phyloP scores from a whole-genome alignment of 2,888 invertebrate genomes.

The Imbricaverruca yamaguchii region DNA sequence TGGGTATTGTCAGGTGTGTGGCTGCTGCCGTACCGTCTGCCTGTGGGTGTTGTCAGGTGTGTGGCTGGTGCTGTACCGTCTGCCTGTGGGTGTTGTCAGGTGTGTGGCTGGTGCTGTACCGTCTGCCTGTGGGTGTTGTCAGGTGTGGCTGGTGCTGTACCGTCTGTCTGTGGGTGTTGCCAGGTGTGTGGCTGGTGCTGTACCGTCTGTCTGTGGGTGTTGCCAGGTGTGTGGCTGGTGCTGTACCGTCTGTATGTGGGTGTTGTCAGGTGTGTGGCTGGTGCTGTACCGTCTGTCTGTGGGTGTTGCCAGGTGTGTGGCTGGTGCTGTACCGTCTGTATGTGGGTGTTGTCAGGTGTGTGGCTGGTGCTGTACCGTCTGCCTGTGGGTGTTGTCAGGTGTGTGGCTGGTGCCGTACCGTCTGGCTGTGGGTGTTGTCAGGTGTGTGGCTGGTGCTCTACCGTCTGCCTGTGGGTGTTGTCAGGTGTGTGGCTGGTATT shows the following conservation, averaged over 20 bases:
- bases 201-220: too few relatives aligned
- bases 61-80: background rate
- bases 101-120: background rate
- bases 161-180: too few relatives aligned
- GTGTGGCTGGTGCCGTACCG: background rate
- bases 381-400: background rate
- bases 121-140: too few relatives aligned
- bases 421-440: too few relatives aligned
- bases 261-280: background rate
- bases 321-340: background rate
- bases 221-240: background rate
- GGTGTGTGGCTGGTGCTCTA: background rate
- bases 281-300: background rate
- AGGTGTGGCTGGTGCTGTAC: background rate
- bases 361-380: background rate
- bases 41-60: background rate
- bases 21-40: background rate
- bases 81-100: background rate
- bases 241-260: background rate
- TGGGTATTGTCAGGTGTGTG: background rate
- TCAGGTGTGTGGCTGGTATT: background rate
- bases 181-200: background rate
- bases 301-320: background rate
- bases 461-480: too few relatives aligned
- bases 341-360: background rate